A percentile compares a stretch with the other conserved stretches of the same genome.
These are phyloP conservation scores for Fregetta grallaria DNA, from an alignment of 2,113 vertebrate genomes.

Conservation along the genomic window DNA sequence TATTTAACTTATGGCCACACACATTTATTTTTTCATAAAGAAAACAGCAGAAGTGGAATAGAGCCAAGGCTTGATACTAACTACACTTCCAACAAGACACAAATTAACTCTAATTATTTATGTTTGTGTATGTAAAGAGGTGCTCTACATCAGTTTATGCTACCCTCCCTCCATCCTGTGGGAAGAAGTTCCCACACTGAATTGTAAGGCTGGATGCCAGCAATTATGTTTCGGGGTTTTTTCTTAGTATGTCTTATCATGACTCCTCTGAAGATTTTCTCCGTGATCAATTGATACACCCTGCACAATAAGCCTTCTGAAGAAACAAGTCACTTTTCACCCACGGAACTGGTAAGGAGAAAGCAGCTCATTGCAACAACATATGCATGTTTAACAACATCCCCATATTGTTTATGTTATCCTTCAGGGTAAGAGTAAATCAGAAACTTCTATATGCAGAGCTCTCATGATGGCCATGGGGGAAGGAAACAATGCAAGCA, in stretches of 20 bases:
- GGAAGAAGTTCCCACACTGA: constrained; percentile 25
- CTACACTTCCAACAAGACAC: not conserved
- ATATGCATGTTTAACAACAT: not conserved
- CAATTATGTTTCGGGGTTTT: not conserved
- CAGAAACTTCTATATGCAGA: not conserved
- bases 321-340: not conserved
- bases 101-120: not conserved
- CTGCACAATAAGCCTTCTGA: not conserved
- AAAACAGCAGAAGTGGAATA: not conserved
- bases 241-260: not conserved
- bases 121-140: not conserved
- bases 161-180: not conserved
- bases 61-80: constrained; percentile 9
- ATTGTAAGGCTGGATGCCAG: constrained; percentile 7
- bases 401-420: not conserved
- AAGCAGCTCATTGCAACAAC: not conserved
- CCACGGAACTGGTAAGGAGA: not conserved
- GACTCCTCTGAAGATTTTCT: not conserved
- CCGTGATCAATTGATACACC: not conserved
- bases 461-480: not conserved
- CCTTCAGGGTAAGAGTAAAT: not conserved
- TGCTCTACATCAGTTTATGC: not conserved
- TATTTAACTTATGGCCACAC: not conserved
- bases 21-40: constrained; percentile 21
- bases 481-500: not conserved